Evolutionary conservation across 2,888 invertebrate species (phyloP), one percentile per base, ranked within the genome.

Genomic region (Blastobasis lacticolella): DNA sequence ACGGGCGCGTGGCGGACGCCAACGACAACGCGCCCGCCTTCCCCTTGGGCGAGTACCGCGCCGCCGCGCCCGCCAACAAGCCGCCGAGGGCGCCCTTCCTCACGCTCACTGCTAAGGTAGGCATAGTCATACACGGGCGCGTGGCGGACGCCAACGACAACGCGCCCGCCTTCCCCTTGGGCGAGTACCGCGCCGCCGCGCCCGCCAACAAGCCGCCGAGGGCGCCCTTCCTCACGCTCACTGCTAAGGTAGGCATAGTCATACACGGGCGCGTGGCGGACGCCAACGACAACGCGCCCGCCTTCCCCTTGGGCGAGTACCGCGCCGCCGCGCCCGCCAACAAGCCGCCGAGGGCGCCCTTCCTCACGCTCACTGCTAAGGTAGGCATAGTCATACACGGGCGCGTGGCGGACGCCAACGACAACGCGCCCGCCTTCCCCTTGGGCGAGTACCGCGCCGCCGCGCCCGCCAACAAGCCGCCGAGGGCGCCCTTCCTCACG

Each of bases 131-230:
- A n/a, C n/a, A n/a, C n/a, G n/a, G n/a, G n/a, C 92, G 92, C 74
- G 93, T 98, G 48, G 87, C 89, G 36, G 97, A 97, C 81, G 90
- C 92, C 58, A 96, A 97, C 81, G 97, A 97, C 75, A 94, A 95
- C 78, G 86, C 92, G 49, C 97, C 97, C 0, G 82, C 81, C 52
- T 96, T 96, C 77, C 86, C 92, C 57, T 85, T 94, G 54, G 91
- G 91, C 59, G 93, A 95, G 77, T 96, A 96, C 77, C 93, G 94
- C 77, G 92, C 93, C 40, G 91, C 92, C 53, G 92, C 94, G 58
- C 90, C 91, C 60, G 86, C 90, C 44, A 77, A 76, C 66, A 73
- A 74, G 55, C 66, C 80, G 51, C 75, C 77, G 50, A 71, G 56
- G 56, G 66, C 64, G 57, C 78, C 85, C 50, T 78, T 87, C 71